Conservation (phyloP, 2,888 invertebrate genomes). For the Halictus quadricinctus region DNA sequence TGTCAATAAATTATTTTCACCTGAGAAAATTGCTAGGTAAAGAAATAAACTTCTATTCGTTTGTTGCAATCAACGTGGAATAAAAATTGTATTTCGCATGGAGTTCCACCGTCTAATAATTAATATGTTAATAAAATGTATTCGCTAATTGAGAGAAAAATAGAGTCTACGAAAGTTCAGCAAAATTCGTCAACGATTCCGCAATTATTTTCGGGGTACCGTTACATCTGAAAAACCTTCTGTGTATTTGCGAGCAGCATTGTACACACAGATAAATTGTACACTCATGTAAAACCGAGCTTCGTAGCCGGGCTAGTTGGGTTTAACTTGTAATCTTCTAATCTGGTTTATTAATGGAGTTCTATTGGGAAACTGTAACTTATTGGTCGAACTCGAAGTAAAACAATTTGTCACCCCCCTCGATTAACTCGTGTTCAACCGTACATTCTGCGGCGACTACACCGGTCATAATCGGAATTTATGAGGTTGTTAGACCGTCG, state of each 20-base stretch:
- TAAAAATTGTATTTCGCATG: no score
- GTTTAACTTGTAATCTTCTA: constrained; percentile 55
- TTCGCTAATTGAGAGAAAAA: not conserved
- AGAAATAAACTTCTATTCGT: no score
- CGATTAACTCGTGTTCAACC: constrained; percentile 18
- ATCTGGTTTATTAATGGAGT: constrained; percentile 56
- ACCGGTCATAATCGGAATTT: constrained; percentile 5
- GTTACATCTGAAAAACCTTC: not conserved
- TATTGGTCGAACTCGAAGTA: constrained; percentile 41
- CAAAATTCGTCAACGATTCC: no score
- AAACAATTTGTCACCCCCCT: constrained; percentile 42
- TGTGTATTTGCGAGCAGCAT: not conserved
- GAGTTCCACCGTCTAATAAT: no score
- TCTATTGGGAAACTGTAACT: constrained; percentile 42
- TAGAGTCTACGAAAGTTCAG: no score
- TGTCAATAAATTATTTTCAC: no score
- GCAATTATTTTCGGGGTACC: not conserved
- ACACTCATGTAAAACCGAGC: constrained; percentile 1
- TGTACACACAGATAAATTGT: not conserved
- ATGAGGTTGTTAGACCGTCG: not conserved
- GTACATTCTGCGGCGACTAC: constrained; percentile 17
- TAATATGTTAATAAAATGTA: no score
- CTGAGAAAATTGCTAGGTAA: no score
- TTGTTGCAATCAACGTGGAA: no score
- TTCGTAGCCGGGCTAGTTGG: not conserved